A percentile compares a stretch with the other conserved stretches of the same genome.
Conservation (phyloP, 2,797 vertebrate species). For the Alcedo atthis region DNA sequence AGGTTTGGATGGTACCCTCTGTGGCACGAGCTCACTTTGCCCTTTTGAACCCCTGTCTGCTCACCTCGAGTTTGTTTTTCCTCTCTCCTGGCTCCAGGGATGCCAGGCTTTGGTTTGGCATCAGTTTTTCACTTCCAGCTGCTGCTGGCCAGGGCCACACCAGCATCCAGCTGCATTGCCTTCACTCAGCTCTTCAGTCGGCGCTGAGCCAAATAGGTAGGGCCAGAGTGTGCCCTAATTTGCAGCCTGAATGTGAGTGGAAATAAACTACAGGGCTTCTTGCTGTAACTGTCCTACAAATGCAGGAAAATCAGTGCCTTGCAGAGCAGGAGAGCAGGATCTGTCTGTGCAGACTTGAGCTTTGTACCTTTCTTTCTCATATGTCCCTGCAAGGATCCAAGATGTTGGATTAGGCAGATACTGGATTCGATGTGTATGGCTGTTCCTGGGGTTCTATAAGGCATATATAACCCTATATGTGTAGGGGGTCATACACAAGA, state of each 20-base stretch:
- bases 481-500: neutral
- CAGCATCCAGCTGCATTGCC: neutral
- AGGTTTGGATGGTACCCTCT: neutral
- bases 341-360: neutral
- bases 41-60: neutral
- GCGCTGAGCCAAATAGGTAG: constrained; percentile 2
- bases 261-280: neutral
- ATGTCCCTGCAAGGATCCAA: neutral
- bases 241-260: neutral
- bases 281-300: neutral
- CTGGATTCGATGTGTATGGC: neutral
- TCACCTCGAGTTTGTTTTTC: neutral
- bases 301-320: neutral
- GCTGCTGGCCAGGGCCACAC: neutral
- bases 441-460: neutral
- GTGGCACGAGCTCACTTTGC: neutral
- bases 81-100: neutral
- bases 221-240: neutral
- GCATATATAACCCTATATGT: neutral
- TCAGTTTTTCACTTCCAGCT: neutral
- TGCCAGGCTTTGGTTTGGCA: neutral
- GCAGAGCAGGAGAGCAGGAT: neutral
- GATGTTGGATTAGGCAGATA: neutral
- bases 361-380: neutral
- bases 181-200: neutral